Evolutionary conservation across 2,888 invertebrate genomes (phyloP).

Genomic region (Xylota sylvarum): DNA sequence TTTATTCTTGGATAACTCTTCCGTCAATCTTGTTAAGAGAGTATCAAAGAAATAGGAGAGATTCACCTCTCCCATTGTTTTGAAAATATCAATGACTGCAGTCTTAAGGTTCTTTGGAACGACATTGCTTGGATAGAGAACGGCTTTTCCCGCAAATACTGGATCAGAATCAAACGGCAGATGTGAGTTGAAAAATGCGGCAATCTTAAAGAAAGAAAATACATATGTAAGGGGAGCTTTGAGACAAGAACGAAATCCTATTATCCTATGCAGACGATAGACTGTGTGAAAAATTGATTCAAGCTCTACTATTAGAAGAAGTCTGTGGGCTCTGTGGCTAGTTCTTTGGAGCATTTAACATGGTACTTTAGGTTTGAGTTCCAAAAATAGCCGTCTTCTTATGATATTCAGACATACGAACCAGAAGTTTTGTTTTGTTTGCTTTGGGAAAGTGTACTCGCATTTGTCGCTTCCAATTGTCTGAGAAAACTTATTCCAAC

Average conservation of each 20-base stretch:
- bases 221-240: not conserved
- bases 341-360: too few relatives aligned
- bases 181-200: conserved; percentile 81
- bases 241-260: conserved; percentile 55
- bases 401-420: too few relatives aligned
- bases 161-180: conserved; percentile 82
- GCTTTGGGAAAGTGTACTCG: too few relatives aligned
- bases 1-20: conserved; percentile 89
- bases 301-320: too few relatives aligned
- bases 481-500: too few relatives aligned
- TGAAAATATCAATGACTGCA: conserved; percentile 83
- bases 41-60: conserved; percentile 90
- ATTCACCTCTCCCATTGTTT: conserved; percentile 88
- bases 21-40: conserved; percentile 89
- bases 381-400: too few relatives aligned
- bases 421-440: too few relatives aligned
- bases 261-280: too few relatives aligned
- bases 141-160: conserved; percentile 81
- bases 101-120: conserved; percentile 79
- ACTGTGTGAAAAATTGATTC: too few relatives aligned
- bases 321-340: too few relatives aligned
- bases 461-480: too few relatives aligned
- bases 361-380: too few relatives aligned
- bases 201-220: conserved; percentile 78
- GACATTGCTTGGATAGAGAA: conserved; percentile 82